These are phyloP conservation scores for Drusus annulatus DNA, from an alignment of 1,140 invertebrate genomes.

Conservation along the genomic window DNA sequence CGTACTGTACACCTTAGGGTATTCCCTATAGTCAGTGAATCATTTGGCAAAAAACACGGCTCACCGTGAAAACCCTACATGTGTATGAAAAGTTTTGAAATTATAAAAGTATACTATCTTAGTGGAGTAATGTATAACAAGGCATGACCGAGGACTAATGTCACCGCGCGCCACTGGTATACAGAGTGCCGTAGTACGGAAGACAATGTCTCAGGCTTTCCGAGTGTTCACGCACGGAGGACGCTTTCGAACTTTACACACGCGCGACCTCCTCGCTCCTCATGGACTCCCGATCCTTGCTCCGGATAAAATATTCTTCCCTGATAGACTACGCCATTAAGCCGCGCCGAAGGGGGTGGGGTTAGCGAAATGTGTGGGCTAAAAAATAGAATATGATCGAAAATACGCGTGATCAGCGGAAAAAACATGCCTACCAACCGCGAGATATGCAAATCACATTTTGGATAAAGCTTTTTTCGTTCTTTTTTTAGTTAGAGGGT, in stretches of 20 bases:
- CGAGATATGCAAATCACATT: conserved; percentile 9
- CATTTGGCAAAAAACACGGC: too few relatives aligned
- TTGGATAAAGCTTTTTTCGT: conserved; percentile 2
- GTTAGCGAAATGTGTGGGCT: background rate
- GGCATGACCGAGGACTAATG: too few relatives aligned
- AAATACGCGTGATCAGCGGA: conserved; percentile 22
- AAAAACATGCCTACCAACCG: conserved; percentile 3
- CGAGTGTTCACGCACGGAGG: conserved; percentile 23
- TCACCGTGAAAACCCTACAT: too few relatives aligned
- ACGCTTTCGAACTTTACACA: conserved; percentile 26
- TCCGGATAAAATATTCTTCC: conserved; percentile 38
- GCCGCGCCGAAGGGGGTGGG: background rate
- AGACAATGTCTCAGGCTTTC: conserved; percentile 20
- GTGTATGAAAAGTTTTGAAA: too few relatives aligned
- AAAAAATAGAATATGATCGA: conserved; percentile 31
- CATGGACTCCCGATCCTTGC: conserved; percentile 25
- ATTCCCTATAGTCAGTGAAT: too few relatives aligned
- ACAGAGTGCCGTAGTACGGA: background rate
- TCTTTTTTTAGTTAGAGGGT: background rate
- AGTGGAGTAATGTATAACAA: too few relatives aligned
- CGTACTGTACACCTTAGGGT: too few relatives aligned
- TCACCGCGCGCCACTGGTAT: too few relatives aligned
- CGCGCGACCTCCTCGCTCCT: conserved; percentile 23
- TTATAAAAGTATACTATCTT: too few relatives aligned
- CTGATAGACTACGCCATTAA: conserved; percentile 38